Evolutionary conservation across 2,888 invertebrate genomes (phyloP), one percentile per base, ranked within the genome.

Genomic region (Drosophila neonasuta): DNA sequence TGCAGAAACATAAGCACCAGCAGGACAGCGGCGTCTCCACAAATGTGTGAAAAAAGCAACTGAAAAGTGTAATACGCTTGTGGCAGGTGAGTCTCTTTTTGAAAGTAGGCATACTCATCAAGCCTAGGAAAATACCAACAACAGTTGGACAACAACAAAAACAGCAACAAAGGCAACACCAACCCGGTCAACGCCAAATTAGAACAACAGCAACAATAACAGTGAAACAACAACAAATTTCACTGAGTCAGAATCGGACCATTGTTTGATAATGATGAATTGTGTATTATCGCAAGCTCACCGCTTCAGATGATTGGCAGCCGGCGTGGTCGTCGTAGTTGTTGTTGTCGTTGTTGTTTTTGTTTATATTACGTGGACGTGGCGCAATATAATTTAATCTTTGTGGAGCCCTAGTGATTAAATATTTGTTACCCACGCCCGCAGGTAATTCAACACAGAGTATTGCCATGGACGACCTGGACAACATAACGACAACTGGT

Each of bases 301-400:
- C 32, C 2, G 48, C 71, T 48, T 29, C 67, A 57, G 66, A 66
- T 66, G 73, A 67, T 65, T 76, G 77, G 59, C 56, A 65, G 59
- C 81, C 85, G 82, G 82, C 65, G 48, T 54, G 77, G 74, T 68
- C 71, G 65, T 61, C 65, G 50, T 54, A 63, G 41, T 50, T 77
- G 59, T 78, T 68, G 63, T 41, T 56, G 34, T 59, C 20, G 20
- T 20, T 20, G 20, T 20, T 20, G 20, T 20, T 3, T 20, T 20
- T 74, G 61, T 55, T 57, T 41, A 72, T 75, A 71, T 67, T 68
- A 64, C 65, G 83, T 71, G 72, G 75, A 83, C 86, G 81, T 81
- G 81, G 84, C 86, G 81, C 67, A 60, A 61, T 69, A 68, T 59
- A 63, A 41, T 71, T 52, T 80, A 74, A 76, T 86, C 70, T 86